Conservation (phyloP, 2,888 invertebrate species). For the Pristionchus maxplancki region DNA sequence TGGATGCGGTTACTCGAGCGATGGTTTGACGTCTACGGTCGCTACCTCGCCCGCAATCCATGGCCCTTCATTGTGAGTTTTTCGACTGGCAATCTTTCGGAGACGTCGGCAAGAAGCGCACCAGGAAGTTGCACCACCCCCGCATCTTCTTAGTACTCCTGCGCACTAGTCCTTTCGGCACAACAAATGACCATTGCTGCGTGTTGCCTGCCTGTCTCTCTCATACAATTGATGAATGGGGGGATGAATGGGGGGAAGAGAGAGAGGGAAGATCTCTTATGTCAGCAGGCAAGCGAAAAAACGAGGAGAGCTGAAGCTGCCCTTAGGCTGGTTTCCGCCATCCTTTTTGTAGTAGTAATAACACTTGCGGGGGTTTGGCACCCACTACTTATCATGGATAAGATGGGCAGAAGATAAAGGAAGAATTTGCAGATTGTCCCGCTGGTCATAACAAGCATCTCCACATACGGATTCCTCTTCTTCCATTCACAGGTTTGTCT, state of each 20-base stretch:
- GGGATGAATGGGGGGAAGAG: constrained; percentile 16
- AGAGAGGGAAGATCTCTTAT: constrained; percentile 21
- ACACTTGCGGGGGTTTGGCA: not conserved
- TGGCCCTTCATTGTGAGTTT: constrained; percentile 71
- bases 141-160: not conserved
- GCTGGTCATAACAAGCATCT: constrained; percentile 67
- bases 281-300: constrained; percentile 1
- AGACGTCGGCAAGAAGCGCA: not conserved
- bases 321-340: constrained; percentile 2
- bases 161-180: not conserved
- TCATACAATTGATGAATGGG: constrained; percentile 43
- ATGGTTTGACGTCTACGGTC: constrained; percentile 71
- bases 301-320: constrained; percentile 1
- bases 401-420: not conserved
- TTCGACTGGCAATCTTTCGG: not conserved
- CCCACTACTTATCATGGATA: not conserved
- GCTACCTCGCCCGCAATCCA: constrained; percentile 69
- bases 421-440: constrained; percentile 68
- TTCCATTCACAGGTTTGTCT: constrained; percentile 69
- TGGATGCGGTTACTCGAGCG: constrained; percentile 71
- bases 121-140: constrained; percentile 8
- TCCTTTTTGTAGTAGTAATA: constrained; percentile 26
- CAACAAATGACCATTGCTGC: constrained; percentile 31
- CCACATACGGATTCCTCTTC: constrained; percentile 69
- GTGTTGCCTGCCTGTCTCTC: not conserved